Conservation (phyloP, 2,888 invertebrate genomes). For the Scaptomyza caliginosa region DNA sequence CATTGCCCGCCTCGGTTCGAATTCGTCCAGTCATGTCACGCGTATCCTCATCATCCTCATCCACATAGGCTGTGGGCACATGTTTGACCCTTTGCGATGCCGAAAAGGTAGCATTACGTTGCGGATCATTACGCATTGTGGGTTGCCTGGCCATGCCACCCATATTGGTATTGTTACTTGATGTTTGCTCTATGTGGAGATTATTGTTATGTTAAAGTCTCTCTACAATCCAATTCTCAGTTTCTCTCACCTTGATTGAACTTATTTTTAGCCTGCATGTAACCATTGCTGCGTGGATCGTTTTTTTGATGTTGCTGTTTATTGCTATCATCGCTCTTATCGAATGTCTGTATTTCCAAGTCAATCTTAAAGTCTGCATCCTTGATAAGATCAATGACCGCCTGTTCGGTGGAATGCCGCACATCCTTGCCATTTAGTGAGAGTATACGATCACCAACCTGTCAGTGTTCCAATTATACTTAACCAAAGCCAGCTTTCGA, state of each 20-base stretch:
- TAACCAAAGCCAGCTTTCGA: too few species aligned
- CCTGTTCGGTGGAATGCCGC: slow-evolving; percentile 95
- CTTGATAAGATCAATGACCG: slow-evolving; percentile 97
- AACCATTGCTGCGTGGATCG: slow-evolving; percentile 80
- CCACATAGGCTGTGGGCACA: slow-evolving; percentile 49
- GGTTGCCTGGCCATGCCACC: slow-evolving; percentile 41
- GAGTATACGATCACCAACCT: slow-evolving; percentile 84
- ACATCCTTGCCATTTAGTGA: slow-evolving; percentile 97
- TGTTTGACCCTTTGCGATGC: slow-evolving; percentile 67
- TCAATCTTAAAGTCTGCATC: slow-evolving; percentile 94
- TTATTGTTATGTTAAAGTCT: neutral
- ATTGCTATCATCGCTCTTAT: slow-evolving; percentile 64
- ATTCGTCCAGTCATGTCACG: slow-evolving; percentile 92
- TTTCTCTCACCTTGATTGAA: slow-evolving; percentile 60
- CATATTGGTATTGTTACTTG: slow-evolving; percentile 44
- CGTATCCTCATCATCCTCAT: slow-evolving; percentile 89
- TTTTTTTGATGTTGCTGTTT: slow-evolving; percentile 29
- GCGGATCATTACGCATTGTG: slow-evolving; percentile 50
- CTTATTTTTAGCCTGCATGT: slow-evolving; percentile 69
- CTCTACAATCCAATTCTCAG: neutral
- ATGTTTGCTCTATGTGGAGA: slow-evolving; percentile 45
- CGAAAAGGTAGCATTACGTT: slow-evolving; percentile 64
- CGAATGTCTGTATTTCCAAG: slow-evolving; percentile 92
- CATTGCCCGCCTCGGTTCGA: slow-evolving; percentile 90
- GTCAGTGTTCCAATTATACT: neutral